Percentiles rank a stretch among this genome's conserved stretches.
These are phyloP conservation scores for Oxygymnocypris stewartii DNA, from an alignment of 2,113 vertebrate species.

Conservation along the genomic window DNA sequence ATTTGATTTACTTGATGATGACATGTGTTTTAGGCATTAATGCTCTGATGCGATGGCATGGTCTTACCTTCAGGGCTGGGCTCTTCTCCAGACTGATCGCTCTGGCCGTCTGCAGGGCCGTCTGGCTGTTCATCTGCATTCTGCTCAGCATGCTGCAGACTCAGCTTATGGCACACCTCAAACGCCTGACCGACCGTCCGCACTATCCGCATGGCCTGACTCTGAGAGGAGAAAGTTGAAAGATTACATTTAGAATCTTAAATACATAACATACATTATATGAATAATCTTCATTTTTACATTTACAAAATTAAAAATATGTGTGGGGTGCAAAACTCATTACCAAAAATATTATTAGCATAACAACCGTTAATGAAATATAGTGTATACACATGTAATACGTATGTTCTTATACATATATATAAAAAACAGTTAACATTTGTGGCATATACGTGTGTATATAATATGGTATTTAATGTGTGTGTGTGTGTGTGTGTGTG, in stretches of 20 bases:
- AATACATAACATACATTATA: neutral
- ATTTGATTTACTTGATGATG: neutral
- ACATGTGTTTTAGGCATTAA: neutral
- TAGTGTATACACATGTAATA: no score
- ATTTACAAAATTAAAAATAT: neutral
- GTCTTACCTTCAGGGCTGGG: constrained; percentile 70
- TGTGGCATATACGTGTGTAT: no score
- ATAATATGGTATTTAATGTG: no score
- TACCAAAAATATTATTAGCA: no score
- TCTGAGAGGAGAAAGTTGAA: constrained; percentile 63
- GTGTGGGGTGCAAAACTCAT: no score
- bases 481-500: no score
- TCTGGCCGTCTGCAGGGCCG: constrained; percentile 64
- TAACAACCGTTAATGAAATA: no score
- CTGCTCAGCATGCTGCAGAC: constrained; percentile 81
- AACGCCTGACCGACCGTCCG: constrained; percentile 85
- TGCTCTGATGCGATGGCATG: neutral
- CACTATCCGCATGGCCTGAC: constrained; percentile 83
- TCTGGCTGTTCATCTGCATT: constrained; percentile 71
- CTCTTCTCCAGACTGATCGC: constrained; percentile 76
- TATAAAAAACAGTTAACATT: no score
- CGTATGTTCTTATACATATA: neutral
- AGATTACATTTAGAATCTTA: neutral
- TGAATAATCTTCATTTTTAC: neutral
- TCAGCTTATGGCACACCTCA: constrained; percentile 86